Evolutionary conservation across 2,113 vertebrate species (phyloP).

Genomic region (Melanocharis versteri): DNA sequence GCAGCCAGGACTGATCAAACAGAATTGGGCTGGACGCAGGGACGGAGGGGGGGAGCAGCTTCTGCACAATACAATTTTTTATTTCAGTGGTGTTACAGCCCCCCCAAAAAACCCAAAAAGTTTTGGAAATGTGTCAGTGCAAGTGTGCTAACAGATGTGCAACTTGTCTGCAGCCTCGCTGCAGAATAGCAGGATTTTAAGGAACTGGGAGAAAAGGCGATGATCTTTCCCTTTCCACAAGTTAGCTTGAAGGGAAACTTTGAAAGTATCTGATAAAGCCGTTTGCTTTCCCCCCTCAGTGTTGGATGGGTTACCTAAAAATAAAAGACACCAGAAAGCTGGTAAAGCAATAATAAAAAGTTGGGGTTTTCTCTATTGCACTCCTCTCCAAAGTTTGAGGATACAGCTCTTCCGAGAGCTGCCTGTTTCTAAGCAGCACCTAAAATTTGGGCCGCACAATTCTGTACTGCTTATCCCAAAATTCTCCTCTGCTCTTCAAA

Average conservation of each 20-base stretch:
- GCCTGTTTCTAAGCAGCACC: not conserved
- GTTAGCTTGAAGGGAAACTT: conserved; percentile 8
- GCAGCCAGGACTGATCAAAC: conserved; percentile 19
- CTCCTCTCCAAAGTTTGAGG: conserved; percentile 26
- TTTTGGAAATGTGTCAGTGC: not conserved
- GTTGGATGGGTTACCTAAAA: not conserved
- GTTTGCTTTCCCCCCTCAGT: not conserved
- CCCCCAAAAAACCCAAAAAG: not conserved
- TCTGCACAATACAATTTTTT: conserved; percentile 3
- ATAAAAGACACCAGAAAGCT: not conserved
- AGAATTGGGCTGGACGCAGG: not conserved
- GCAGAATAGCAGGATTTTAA: not conserved
- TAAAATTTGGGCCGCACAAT: not conserved
- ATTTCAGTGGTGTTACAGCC: not conserved
- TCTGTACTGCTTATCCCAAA: not conserved
- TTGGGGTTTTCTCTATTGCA: not conserved
- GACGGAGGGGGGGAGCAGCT: not conserved
- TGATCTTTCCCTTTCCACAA: not conserved
- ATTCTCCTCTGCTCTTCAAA: not conserved
- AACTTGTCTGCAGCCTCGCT: not conserved
- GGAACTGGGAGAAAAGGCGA: not conserved
- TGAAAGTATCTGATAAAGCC: not conserved
- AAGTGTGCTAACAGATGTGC: not conserved
- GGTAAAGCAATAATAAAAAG: not conserved
- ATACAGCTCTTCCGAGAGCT: not conserved